These are phyloP conservation scores for Copidosoma floridanum DNA, from an alignment of 1,140 invertebrate species.

Conservation along the genomic window DNA sequence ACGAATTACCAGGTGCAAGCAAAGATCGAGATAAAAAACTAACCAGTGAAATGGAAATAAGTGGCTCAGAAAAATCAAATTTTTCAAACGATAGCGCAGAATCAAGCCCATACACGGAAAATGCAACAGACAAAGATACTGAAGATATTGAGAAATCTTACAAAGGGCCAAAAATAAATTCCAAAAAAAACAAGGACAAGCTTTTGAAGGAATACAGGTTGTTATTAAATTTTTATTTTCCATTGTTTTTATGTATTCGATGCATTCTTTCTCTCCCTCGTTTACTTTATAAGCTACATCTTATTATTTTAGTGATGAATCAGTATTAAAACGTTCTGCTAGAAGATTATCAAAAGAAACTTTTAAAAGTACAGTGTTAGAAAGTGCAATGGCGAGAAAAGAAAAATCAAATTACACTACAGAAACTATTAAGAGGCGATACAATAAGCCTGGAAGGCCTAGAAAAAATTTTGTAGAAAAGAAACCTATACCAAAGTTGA, in stretches of 20 bases:
- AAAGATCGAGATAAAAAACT: slow-evolving; percentile 6
- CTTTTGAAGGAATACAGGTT: slow-evolving; percentile 36
- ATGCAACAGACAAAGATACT: slow-evolving; percentile 22
- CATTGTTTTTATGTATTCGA: background rate
- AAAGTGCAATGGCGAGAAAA: slow-evolving; percentile 56
- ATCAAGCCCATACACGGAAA: no score
- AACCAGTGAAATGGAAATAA: slow-evolving; percentile 24
- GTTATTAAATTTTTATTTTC: slow-evolving; percentile 31
- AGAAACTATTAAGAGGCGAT: slow-evolving; percentile 48
- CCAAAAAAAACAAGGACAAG: slow-evolving; percentile 43
- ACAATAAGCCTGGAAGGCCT: slow-evolving; percentile 48
- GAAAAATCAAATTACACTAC: slow-evolving; percentile 55
- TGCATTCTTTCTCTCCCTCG: no score
- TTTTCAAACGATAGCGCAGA: background rate
- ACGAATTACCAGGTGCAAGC: slow-evolving; percentile 14
- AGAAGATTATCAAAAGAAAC: slow-evolving; percentile 52
- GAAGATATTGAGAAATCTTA: slow-evolving; percentile 16
- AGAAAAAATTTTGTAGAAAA: slow-evolving; percentile 39
- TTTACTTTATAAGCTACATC: background rate
- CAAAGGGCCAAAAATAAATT: slow-evolving; percentile 30
- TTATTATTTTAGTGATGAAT: slow-evolving; percentile 40
- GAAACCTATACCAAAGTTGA: slow-evolving; percentile 11
- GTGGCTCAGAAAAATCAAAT: slow-evolving; percentile 14
- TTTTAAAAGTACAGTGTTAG: slow-evolving; percentile 52
- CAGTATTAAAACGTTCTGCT: slow-evolving; percentile 53